Evolutionary conservation across 2,113 vertebrate genomes (phyloP).

Genomic region (Prionailurus viverrinus): DNA sequence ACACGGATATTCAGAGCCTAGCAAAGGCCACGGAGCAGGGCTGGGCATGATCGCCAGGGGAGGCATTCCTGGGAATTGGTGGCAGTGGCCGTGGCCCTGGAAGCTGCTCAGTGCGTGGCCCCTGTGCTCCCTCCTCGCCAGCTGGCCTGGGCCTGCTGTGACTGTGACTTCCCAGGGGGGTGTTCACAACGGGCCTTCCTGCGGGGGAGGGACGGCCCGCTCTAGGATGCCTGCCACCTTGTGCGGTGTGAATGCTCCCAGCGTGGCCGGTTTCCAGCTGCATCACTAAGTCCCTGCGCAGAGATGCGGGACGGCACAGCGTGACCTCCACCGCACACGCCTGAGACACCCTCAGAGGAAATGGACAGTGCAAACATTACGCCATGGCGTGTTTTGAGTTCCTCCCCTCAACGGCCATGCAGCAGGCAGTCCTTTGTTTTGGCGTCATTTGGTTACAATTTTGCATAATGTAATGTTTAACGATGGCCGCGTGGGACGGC

Average conservation of each 20-base stretch:
- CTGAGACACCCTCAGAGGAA: no score
- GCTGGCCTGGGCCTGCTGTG: background rate
- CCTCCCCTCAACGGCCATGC: background rate
- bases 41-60: no score
- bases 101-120: background rate
- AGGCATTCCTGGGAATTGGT: background rate
- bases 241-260: background rate
- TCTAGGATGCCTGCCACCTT: no score
- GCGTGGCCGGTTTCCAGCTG: accelerated
- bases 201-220: background rate
- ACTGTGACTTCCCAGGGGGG: no score
- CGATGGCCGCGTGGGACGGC: no score
- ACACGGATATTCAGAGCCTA: background rate
- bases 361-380: background rate
- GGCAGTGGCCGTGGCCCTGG: no score
- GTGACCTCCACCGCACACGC: no score
- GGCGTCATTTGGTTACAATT: background rate
- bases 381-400: no score
- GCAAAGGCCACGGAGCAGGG: accelerated
- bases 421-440: background rate
- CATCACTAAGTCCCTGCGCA: background rate
- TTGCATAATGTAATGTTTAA: background rate
- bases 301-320: accelerated
- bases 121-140: background rate
- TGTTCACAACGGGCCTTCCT: no score